These are phyloP conservation scores for Watsonalla binaria DNA, from an alignment of 2,888 invertebrate species.

Conservation along the genomic window DNA sequence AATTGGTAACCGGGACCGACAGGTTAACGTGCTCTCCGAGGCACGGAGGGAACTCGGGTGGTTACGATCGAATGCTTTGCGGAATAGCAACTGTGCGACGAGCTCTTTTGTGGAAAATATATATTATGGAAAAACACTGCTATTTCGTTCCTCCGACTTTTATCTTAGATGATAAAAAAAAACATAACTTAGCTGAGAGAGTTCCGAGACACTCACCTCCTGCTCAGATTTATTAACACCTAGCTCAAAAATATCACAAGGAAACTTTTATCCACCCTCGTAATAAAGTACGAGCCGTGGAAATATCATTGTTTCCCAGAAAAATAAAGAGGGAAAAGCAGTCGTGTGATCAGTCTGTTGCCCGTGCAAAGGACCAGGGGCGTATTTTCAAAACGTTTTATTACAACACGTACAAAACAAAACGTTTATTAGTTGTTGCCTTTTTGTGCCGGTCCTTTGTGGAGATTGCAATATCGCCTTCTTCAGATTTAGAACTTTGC, in stretches of 20 bases:
- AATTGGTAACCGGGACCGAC: too few species aligned
- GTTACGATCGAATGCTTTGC: too few species aligned
- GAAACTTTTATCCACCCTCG: not conserved
- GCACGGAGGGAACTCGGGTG: too few species aligned
- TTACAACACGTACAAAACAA: constrained; percentile 3
- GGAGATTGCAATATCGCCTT: not conserved
- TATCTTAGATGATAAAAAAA: too few species aligned
- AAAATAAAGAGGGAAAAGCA: not conserved
- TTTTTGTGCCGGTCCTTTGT: constrained; percentile 1
- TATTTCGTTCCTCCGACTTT: too few species aligned
- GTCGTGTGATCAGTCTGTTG: constrained; percentile 1
- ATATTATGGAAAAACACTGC: too few species aligned
- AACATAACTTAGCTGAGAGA: not conserved
- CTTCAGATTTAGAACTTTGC: not conserved
- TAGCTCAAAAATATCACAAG: not conserved
- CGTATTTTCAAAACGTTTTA: constrained; percentile 3
- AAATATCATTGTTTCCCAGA: constrained; percentile 1
- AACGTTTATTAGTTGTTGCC: constrained; percentile 3
- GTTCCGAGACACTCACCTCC: not conserved
- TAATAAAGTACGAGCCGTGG: not conserved
- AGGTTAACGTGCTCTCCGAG: too few species aligned
- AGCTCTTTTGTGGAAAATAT: too few species aligned
- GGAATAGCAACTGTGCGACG: too few species aligned
- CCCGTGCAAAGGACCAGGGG: not conserved
- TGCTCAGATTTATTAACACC: not conserved